Conservation (phyloP, 2,888 invertebrate species). For the Amphipyra tragopoginis region DNA sequence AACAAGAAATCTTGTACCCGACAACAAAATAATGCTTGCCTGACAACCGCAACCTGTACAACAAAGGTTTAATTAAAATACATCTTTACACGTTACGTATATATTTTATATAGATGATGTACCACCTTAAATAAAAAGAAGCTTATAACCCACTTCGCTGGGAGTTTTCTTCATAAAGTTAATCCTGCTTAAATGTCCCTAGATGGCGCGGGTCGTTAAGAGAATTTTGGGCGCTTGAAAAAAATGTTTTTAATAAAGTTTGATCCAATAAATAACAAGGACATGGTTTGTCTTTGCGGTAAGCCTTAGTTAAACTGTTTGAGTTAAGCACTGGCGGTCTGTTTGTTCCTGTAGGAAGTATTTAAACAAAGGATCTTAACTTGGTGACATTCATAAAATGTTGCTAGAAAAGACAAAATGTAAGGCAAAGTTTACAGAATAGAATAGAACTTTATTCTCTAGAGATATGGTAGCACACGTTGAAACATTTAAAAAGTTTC, state of each 20-base stretch:
- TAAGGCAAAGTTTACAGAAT: too few relatives aligned
- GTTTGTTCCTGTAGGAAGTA: too few relatives aligned
- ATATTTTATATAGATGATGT: conserved; percentile 55
- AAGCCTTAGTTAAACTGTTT: too few relatives aligned
- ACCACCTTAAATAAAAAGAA: conserved; percentile 62
- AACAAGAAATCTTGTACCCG: conserved; percentile 1
- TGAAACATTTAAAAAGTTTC: too few relatives aligned
- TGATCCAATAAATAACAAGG: conserved; percentile 25
- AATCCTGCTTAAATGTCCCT: conserved; percentile 46
- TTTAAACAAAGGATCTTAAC: too few relatives aligned
- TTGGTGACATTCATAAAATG: too few relatives aligned
- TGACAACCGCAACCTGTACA: conserved; percentile 44
- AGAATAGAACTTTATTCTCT: too few relatives aligned
- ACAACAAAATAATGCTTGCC: conserved; percentile 13
- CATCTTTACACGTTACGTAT: conserved; percentile 45
- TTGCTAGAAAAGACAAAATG: too few relatives aligned
- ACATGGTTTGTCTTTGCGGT: conserved; percentile 6
- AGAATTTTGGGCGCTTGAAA: conserved; percentile 36
- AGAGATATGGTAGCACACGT: too few relatives aligned
- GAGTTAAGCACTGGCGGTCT: too few relatives aligned
- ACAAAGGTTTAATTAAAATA: conserved; percentile 60
- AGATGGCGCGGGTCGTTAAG: conserved; percentile 44
- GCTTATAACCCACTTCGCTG: conserved; percentile 62
- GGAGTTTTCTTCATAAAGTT: conserved; percentile 60
- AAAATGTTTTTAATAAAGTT: conserved; percentile 49